phyloP scores from a whole-genome alignment of 2,888 invertebrate genomes.

The Resseliella maxima region DNA sequence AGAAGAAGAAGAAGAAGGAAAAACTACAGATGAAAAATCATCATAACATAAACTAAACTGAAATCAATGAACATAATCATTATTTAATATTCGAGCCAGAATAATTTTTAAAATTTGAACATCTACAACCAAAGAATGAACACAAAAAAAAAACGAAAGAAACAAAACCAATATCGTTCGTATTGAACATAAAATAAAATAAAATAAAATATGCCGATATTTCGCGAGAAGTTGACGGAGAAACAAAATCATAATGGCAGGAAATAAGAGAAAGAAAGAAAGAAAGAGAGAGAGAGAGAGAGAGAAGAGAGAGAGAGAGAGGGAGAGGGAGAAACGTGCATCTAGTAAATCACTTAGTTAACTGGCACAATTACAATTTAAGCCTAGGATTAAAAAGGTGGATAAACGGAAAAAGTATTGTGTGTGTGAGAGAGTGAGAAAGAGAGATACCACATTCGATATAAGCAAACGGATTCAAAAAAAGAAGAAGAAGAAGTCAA shows the following conservation, averaged over 20 bases:
- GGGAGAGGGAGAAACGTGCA: neutral
- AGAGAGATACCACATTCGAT: neutral
- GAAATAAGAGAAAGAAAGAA: neutral
- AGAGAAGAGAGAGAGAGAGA: neutral
- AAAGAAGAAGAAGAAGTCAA: neutral
- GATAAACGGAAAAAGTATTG: neutral
- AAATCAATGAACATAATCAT: constrained; percentile 53
- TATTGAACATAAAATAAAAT: neutral
- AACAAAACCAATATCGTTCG: neutral
- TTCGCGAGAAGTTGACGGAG: neutral
- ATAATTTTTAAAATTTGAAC: neutral
- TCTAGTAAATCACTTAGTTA: constrained; percentile 45
- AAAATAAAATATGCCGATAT: neutral
- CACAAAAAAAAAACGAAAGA: too few relatives aligned
- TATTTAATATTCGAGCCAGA: constrained; percentile 48
- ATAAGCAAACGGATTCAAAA: neutral
- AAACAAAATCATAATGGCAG: neutral
- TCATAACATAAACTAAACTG: neutral
- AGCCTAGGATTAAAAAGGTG: constrained; percentile 30
- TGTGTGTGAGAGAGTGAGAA: neutral
- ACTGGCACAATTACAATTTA: constrained; percentile 46
- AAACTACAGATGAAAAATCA: neutral
- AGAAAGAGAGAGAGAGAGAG: neutral
- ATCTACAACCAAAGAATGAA: neutral
- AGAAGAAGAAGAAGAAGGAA: neutral